Percentiles rank a stretch among this genome's conserved stretches.
Evolutionary conservation across 2,888 invertebrate genomes (phyloP).

Genomic region (Tethea ocularis): DNA sequence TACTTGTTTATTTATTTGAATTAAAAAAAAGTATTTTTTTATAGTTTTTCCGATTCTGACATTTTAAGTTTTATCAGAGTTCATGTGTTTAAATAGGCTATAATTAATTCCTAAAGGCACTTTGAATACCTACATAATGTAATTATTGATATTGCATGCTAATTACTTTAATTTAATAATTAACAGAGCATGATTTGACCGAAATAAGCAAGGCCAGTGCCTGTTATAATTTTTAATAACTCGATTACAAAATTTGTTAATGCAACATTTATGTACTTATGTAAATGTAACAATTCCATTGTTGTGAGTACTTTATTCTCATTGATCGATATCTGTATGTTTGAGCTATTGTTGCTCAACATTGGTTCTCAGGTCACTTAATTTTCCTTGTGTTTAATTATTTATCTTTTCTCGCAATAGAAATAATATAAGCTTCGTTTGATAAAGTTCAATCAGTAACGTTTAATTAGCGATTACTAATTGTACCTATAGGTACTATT

Average conservation of each 20-base stretch:
- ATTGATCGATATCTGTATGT: slow-evolving; percentile 3
- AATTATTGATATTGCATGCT: background rate
- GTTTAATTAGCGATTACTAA: too few relatives aligned
- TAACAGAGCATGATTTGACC: slow-evolving; percentile 48
- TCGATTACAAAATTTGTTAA: slow-evolving; percentile 20
- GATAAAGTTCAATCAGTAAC: too few relatives aligned
- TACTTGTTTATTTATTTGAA: slow-evolving; percentile 12
- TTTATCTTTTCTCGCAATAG: background rate
- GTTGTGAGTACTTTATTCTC: background rate
- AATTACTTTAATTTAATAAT: slow-evolving; percentile 31
- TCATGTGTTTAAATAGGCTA: background rate
- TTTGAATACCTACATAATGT: background rate
- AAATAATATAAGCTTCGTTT: too few relatives aligned
- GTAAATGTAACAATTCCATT: slow-evolving; percentile 1
- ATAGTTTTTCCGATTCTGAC: background rate
- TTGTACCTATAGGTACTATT: too few relatives aligned
- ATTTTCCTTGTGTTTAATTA: background rate
- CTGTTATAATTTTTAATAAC: slow-evolving; percentile 24
- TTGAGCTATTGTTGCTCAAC: slow-evolving; percentile 7
- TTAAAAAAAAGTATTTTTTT: background rate
- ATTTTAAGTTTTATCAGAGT: background rate
- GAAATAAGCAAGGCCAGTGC: slow-evolving; percentile 47
- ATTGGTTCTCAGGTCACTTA: slow-evolving; percentile 7
- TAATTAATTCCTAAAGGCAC: too few relatives aligned
- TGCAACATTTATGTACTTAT: background rate